Evolutionary conservation across 2,113 vertebrate species (phyloP), one percentile per base, ranked within the genome.

Genomic region (Aegithalos caudatus): DNA sequence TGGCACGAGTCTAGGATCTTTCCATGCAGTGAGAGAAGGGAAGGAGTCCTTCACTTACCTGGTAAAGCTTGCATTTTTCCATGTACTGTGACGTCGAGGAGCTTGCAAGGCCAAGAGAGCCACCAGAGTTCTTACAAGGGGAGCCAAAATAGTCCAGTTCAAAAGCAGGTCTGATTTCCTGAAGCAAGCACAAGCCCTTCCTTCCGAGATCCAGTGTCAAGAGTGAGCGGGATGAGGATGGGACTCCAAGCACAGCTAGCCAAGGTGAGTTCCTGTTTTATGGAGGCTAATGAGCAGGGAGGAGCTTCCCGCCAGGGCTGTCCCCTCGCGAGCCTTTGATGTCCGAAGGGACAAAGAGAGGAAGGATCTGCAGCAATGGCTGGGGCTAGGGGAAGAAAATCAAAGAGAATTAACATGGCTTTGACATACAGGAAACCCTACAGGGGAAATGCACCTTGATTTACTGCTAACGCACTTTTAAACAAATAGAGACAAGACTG

Each of bases 381-480:
- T 91, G 91, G 89, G 91, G 83, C 77, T 95, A 98, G 94, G 98
- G 83, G 92, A 96, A 94, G 97, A 96, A 98, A 99, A 98, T 98
- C 98, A 99, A 98, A 99, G 98, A 98, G 95, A 98, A 99, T 99
- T 99, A 99, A 98, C 98, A 99, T 98, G 98, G 98, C 97, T 98
- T 98, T 98, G 98, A 99, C 98, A 98, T 98, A 97, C 98, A 99
- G 98, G 97, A 98, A 98, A 98, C 97, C 95, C 95, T 97, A 97
- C 62, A 72, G 96, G 98, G 98, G 98, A 98, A 99, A 98, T 96
- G 97, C 96, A 95, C 98, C 98, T 98, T 98, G 98, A 98, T 98
- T 98, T 98, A 98, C 97, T 98, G 98, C 98, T 98, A 98, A 98
- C 97, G 90, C 95, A 98, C 98, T 99, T 98, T 98, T 97, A 98